Evolutionary conservation across 92 coral and sea anemone genomes (phyloP), one percentile per base, ranked within the genome.

Genomic region (Metridium senile): DNA sequence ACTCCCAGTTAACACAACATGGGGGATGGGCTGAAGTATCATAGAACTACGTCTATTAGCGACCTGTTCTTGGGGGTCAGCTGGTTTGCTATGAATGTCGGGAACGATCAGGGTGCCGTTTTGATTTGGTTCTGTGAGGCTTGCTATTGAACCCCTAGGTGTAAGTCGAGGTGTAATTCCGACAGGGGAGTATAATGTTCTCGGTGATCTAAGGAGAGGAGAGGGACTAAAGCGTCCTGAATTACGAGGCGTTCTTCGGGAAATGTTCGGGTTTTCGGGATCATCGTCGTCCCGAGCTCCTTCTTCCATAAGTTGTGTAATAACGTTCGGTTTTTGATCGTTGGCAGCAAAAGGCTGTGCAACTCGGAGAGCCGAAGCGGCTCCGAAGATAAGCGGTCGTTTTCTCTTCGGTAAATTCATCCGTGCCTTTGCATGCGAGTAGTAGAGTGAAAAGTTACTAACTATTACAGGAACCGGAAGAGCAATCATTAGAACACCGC

Each of bases 341-440:
- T 84, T 74, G 27, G 47, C 74, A 18, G 86, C 97, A 57, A 96
- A 89, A 20, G 99, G 94, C 51, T 93, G 93, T 11, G 93, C 90
- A 1, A 93, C 93, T 56, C 91, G 95, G 22, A 96, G 72, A 6
- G 99, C 99, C 35, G 92, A 93, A 1, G 98, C 98, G 16, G 99
- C 97, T 9, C 99, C 99, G 70, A 96, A 88, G 47, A 96, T 89
- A 58, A 93, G 80, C 46, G 97, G 99, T 47, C 97, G 68, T 59
- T 90, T 96, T 61, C 92, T 65, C 65, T 88, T 89, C n/a, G 97
- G 88, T 0, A 89, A 68, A 45, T 93, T 89, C 56, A 89, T 90
- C 70, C 95, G 82, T 21, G 99, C 99, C 75, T 96, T 96, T 7
- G 99, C 99, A 66, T 96, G 99, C 6, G 99, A 96, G 85, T 96